Percentiles rank a stretch among this genome's conserved stretches.
These are phyloP conservation scores for Octomys mimax DNA, from an alignment of 2,797 vertebrate genomes.

Conservation along the genomic window DNA sequence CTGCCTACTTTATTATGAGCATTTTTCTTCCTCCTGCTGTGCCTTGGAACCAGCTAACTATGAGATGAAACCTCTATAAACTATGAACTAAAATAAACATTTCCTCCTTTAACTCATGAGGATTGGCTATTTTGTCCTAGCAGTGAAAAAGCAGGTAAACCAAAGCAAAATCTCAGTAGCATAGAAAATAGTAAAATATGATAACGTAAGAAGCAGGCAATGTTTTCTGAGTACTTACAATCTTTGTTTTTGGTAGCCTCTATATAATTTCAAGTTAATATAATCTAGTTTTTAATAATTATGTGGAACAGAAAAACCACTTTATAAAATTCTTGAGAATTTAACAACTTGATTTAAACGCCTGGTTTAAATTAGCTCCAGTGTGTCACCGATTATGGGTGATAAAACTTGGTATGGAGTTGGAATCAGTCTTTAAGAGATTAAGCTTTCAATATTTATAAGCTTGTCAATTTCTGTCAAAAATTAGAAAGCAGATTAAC, in stretches of 20 bases:
- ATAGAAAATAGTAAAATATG: background rate
- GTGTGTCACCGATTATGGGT: background rate
- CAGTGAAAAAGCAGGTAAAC: background rate
- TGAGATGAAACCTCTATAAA: background rate
- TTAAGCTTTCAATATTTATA: constrained; percentile 55
- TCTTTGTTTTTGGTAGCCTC: constrained; percentile 30
- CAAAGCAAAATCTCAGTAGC: background rate
- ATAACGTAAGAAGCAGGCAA: background rate
- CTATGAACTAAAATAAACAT: background rate
- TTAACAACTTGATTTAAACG: background rate
- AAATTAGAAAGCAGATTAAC: constrained; percentile 49
- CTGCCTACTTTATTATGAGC: background rate
- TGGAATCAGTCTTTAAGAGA: background rate
- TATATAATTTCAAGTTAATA: constrained; percentile 35
- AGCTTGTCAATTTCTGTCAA: background rate
- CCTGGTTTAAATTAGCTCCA: background rate
- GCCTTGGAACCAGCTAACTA: background rate
- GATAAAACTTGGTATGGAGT: background rate
- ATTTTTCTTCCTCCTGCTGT: background rate
- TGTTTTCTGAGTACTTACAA: constrained; percentile 21
- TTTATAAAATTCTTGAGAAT: background rate
- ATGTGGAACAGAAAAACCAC: background rate
- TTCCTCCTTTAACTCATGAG: background rate
- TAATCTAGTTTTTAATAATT: constrained; percentile 44
- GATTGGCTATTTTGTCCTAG: background rate